These are phyloP conservation scores for Peromyscus attwateri DNA, from an alignment of 2,797 vertebrate genomes.

Conservation along the genomic window DNA sequence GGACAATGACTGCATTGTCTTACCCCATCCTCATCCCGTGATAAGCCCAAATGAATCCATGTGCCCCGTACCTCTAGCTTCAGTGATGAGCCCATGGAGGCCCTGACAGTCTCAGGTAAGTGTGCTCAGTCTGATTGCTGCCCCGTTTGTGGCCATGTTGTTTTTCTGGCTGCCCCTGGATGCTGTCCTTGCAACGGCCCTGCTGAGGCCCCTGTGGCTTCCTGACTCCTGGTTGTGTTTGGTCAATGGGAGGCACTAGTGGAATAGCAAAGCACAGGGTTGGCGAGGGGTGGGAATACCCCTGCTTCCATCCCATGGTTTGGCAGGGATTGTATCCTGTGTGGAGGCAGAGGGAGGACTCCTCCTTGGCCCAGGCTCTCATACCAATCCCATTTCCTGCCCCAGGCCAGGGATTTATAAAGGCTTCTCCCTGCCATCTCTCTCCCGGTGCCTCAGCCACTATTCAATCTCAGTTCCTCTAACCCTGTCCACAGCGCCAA, in stretches of 20 bases:
- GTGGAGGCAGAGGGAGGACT: fast-evolving
- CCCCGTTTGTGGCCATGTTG: neutral
- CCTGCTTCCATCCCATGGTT: neutral
- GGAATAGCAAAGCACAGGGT: neutral
- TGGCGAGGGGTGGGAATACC: neutral
- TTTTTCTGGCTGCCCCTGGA: no score
- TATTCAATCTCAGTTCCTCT: neutral
- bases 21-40: no score
- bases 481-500: neutral
- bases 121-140: neutral
- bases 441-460: neutral
- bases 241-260: neutral
- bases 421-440: neutral
- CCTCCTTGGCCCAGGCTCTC: neutral
- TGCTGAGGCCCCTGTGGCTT: neutral
- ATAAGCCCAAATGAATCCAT: neutral
- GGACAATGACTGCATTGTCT: neutral
- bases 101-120: no score
- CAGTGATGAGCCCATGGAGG: neutral
- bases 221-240: neutral
- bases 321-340: neutral
- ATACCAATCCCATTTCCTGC: neutral
- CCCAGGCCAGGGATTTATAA: neutral
- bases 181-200: neutral
- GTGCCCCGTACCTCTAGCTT: neutral